phyloP scores from a whole-genome alignment of 2,113 vertebrate species.

The Ifrita kowaldi region DNA sequence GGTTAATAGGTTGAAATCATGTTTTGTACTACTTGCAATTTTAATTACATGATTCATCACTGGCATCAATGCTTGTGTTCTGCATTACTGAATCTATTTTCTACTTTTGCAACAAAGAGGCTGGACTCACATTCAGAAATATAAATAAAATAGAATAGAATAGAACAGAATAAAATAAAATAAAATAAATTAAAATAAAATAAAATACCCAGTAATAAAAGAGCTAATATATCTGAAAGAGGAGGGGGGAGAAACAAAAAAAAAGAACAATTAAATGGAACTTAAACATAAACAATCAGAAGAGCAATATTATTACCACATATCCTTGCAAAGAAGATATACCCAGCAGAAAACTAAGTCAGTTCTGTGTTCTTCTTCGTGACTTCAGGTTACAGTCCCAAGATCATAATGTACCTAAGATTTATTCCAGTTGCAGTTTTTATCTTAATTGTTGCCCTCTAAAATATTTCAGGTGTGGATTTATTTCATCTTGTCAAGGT shows the following conservation, averaged over 20 bases:
- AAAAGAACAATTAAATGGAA: not conserved
- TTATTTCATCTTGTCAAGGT: not conserved
- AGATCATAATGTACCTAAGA: not conserved
- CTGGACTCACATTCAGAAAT: not conserved
- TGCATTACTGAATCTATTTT: not conserved
- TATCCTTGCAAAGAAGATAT: not conserved
- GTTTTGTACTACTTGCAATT: not conserved
- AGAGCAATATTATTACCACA: not conserved
- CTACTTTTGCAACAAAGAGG: not conserved
- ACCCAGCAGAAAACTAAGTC: not conserved
- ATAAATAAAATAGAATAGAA: not conserved
- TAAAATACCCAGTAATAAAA: not conserved
- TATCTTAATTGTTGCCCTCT: not conserved
- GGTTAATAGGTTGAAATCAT: not conserved
- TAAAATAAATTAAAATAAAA: not conserved
- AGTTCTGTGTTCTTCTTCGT: not conserved
- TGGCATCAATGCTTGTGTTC: not conserved
- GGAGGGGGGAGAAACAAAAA: rapidly evolving
- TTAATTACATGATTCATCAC: not conserved
- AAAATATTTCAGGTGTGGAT: not conserved
- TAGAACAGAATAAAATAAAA: not conserved
- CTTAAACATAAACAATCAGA: not conserved
- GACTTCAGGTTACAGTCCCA: not conserved
- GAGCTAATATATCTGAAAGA: not conserved
- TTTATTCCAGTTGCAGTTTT: not conserved